Base-by-base conservation (phyloP, 2,797 vertebrate species). In the Spea hammondii region DNA sequence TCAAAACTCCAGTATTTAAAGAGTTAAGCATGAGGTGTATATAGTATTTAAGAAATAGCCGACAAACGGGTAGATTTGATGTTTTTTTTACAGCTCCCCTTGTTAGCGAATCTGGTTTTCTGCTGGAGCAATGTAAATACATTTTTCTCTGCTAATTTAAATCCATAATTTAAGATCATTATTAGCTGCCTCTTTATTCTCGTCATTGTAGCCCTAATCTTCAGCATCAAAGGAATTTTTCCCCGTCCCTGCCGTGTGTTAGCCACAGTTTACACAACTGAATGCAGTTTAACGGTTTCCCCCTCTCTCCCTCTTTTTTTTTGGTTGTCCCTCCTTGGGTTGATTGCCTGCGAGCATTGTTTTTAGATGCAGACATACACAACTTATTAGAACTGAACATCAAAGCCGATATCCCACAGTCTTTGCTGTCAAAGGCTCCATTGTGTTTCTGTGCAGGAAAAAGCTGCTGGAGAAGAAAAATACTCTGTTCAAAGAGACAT, bases 361-460 rank as follows among this genome's bases (percentile, higher is more conserved):
- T 92, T 90, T 86, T 89, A 92, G 93, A 94, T 89, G 88, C 92
- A 95, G 94, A 94, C 91, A 91, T 89, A 91, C 92, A 93, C 91
- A 92, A 90, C 88, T 92, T 93, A 93, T 93, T 92, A 91, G 92
- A 93, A 91, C 86, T 87, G 84, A 83, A 87, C 91, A 93, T 93
- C 93, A 91, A 90, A 91, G 90, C 88, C 81, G 82, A 84, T 89
- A 70, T 90, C 91, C 91, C 85, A 90, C 87, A 74, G 91, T 89
- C 89, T 86, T 32, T 85, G 86, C 84, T 89, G 90, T 93, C 89
- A 93, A 92, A 91, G 87, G 88, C 87, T 87, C 89, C 91, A 91
- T 94, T 93, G 94, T 94, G 90, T 85, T 90, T 84, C 86, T 83
- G 85, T 87, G 91, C 88, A 87, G 32, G 92, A 90, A 92, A 89